Evolutionary conservation across 2,113 vertebrate species (phyloP), one percentile per base, ranked within the genome.

Genomic region (Sula dactylatra): DNA sequence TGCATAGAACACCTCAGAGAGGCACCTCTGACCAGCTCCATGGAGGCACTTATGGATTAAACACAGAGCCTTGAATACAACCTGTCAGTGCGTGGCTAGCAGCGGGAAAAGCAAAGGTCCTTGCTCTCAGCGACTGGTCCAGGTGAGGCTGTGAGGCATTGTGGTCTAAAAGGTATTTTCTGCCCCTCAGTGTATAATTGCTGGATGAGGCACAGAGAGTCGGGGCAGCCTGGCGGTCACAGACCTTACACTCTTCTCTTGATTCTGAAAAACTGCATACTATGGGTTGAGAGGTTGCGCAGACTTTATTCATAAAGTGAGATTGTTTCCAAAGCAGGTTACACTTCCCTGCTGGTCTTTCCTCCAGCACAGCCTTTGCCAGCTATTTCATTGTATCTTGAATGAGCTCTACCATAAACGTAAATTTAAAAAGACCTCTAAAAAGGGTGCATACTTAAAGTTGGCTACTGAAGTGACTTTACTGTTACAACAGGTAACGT

Each of bases 241-340:
- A 81, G 70, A 67, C 38, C 24, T 96, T 95, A 88, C 11, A 3
- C 47, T 82, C 94, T 92, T 95, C 69, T 44, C 56, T 81, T 42
- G 4, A 29, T 92, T 97, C 86, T 94, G 82, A 65, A 88, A 96
- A 93, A 16, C 47, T 64, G 29, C 7, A 6, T 65, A 32, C 17
- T 76, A 87, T 79, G 52, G 47, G 83, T 50, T 96, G 90, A 97
- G 91, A 92, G 77, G 78, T 38, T 95, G 70, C 94, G 70, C 94
- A 97, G 92, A 77, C 44, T 96, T 91, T 92, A 95, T 92, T 90
- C 69, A 86, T 85, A 92, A 96, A 92, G 27, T 44, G 67, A 96
- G 92, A 94, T 58, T 11, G 7, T 83, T 95, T 85, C 65, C 88
- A 96, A 82, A 92, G 92, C 22, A 7, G 83, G 67, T 82, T 95